These are phyloP conservation scores for Chiloscyllium plagiosum DNA, from an alignment of 2,113 vertebrate genomes.

Conservation along the genomic window DNA sequence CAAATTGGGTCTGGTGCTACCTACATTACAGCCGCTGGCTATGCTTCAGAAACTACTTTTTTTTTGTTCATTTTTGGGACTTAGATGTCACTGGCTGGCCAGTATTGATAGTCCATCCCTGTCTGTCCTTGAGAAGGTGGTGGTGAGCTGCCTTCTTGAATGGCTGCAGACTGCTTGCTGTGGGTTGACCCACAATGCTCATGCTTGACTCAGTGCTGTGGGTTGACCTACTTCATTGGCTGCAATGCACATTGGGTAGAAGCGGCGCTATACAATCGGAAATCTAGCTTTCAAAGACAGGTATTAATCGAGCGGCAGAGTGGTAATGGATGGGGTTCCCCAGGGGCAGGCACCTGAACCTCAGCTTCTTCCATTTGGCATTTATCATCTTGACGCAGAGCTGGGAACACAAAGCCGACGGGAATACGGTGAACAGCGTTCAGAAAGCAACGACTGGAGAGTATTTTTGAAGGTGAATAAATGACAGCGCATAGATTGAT, in stretches of 20 bases:
- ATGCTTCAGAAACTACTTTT: neutral
- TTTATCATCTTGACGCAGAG: neutral
- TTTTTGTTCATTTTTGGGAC: too few species aligned
- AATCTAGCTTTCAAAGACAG: neutral
- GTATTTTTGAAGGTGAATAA: neutral
- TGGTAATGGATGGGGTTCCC: neutral
- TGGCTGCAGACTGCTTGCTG: too few species aligned
- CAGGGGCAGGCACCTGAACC: neutral
- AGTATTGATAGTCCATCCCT: too few species aligned
- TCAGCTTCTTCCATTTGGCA: neutral
- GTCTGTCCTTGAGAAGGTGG: too few species aligned
- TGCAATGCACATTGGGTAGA: too few species aligned
- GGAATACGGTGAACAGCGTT: neutral
- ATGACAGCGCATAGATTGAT: conserved; percentile 10
- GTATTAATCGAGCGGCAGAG: neutral
- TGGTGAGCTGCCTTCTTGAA: too few species aligned
- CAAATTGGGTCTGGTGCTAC: neutral
- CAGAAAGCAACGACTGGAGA: neutral
- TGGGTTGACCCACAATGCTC: too few species aligned
- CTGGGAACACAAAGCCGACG: neutral
- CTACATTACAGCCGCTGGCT: neutral
- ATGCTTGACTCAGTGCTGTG: too few species aligned
- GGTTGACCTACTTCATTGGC: too few species aligned
- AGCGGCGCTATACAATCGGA: neutral
- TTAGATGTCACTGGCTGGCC: too few species aligned